Evolutionary conservation across 2,888 invertebrate species (phyloP).

Genomic region (Cheilosia vernalis): DNA sequence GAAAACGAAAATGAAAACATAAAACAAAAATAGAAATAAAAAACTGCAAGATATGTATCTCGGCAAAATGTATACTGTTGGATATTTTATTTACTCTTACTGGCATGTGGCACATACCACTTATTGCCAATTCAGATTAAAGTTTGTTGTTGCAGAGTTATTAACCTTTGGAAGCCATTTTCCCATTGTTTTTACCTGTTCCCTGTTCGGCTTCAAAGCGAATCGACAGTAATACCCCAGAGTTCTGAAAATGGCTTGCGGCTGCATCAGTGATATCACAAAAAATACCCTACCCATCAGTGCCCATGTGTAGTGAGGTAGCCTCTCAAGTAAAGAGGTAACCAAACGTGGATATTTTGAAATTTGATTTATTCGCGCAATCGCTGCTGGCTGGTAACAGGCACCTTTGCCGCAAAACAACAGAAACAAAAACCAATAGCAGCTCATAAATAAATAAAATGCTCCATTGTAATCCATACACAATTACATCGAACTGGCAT

Average conservation of each 20-base stretch:
- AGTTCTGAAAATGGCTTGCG: constrained; percentile 55
- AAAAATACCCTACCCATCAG: too few species aligned
- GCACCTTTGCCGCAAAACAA: constrained; percentile 56
- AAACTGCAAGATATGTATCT: constrained; percentile 64
- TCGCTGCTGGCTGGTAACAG: constrained; percentile 62
- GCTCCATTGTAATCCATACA: constrained; percentile 51
- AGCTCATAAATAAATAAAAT: constrained; percentile 52
- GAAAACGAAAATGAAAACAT: constrained; percentile 25
- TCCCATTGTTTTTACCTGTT: constrained; percentile 21
- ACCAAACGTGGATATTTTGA: constrained; percentile 48
- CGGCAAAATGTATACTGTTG: constrained; percentile 19
- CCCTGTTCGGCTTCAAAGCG: constrained; percentile 14
- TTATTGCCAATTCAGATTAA: constrained; percentile 54
- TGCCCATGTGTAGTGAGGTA: background rate
- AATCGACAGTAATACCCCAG: constrained; percentile 23
- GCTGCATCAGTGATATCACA: constrained; percentile 38
- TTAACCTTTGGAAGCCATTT: constrained; percentile 60
- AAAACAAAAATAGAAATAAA: constrained; percentile 1
- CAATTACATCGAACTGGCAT: constrained; percentile 34
- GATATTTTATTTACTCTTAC: constrained; percentile 15
- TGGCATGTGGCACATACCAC: constrained; percentile 44
- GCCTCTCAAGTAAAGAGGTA: constrained; percentile 1
- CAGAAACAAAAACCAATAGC: background rate
- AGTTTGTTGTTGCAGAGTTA: constrained; percentile 61
- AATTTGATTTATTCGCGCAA: constrained; percentile 66